Evolutionary conservation across 92 coral and sea anemone genomes (phyloP), one percentile per base, ranked within the genome.

Genomic region (Pocillopora meandrina): DNA sequence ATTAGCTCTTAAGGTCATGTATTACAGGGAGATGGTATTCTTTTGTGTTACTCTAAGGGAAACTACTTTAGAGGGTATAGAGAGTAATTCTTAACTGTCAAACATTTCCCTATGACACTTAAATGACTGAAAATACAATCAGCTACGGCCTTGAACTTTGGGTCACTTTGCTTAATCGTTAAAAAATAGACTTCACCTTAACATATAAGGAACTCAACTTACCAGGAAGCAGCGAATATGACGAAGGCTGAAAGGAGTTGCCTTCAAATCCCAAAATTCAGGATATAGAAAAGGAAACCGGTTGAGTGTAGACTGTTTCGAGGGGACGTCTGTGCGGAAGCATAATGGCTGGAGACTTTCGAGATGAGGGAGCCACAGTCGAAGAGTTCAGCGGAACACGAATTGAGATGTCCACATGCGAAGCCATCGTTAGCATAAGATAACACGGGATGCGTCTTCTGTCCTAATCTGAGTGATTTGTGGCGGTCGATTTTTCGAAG

Each of bases 271-370:
- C 86, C 52, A 82, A 33, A 15, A 82, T 82, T 21, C 79, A 79
- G 36, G 78, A 72, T 11, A 82, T 82, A 13, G 86, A 82, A 73
- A 82, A 82, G 2, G 86, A 82, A 49, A 82, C 72, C 3, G 72
- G 79, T 21, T 72, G 86, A 47, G 49, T 60, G 72, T 31, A 23
- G 47, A 47, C 86, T 61, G 79, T 62, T 82, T 5, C 71, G 34
- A 21, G 19, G 23, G 47, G 9, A 16, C 47, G 61, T 60, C 75
- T 69, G 26, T 17, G 16, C 10, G 16, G 52, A 4, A 65, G 34
- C 69, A 72, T 63, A 72, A 69, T 60, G 70, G 79, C 3, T 11
- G 72, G 2, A 61, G 72, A 15, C 14, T 61, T 42, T 42, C 52
- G 71, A 49, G 62, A 6, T 20, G 42, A 13, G 1, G 63, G 74